phyloP scores from a whole-genome alignment of 2,888 invertebrate genomes.

The Antheraea assamensis region DNA sequence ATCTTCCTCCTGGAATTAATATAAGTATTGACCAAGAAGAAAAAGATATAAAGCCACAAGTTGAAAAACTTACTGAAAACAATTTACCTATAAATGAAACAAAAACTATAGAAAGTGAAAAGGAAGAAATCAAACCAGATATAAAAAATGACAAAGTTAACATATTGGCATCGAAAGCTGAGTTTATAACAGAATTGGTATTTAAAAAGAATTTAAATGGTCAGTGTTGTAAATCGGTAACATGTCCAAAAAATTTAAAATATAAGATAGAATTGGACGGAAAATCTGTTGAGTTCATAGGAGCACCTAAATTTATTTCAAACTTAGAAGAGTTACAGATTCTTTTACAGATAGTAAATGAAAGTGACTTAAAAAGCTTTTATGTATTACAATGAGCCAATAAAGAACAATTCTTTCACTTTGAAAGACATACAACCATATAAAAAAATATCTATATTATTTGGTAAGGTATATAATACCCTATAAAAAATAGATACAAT shows the following conservation, averaged over 20 bases:
- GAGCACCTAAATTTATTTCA: conserved; percentile 74
- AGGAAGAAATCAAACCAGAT: conserved; percentile 34
- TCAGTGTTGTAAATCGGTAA: conserved; percentile 64
- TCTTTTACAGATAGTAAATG: conserved; percentile 77
- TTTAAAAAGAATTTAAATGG: conserved; percentile 67
- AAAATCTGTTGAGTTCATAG: conserved; percentile 70
- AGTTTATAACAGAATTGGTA: conserved; percentile 50
- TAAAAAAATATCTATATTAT: conserved; percentile 33
- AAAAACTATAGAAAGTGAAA: conserved; percentile 32
- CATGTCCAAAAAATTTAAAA: conserved; percentile 71
- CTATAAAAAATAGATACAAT: not conserved
- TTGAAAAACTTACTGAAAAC: conserved; percentile 19
- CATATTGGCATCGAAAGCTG: conserved; percentile 34
- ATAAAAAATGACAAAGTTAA: conserved; percentile 34
- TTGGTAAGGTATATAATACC: conserved; percentile 37
- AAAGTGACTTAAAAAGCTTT: conserved; percentile 67
- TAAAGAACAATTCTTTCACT: conserved; percentile 21
- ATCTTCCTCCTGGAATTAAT: conserved; percentile 43
- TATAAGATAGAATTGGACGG: conserved; percentile 70
- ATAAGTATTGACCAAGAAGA: conserved; percentile 18
- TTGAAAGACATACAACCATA: conserved; percentile 28
- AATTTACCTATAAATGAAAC: conserved; percentile 19
- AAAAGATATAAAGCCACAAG: not conserved
- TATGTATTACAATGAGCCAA: conserved; percentile 65
- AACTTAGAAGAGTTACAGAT: conserved; percentile 75